phyloP scores from a whole-genome alignment of 2,888 invertebrate genomes.

The Rhopalosiphum nymphaeae region DNA sequence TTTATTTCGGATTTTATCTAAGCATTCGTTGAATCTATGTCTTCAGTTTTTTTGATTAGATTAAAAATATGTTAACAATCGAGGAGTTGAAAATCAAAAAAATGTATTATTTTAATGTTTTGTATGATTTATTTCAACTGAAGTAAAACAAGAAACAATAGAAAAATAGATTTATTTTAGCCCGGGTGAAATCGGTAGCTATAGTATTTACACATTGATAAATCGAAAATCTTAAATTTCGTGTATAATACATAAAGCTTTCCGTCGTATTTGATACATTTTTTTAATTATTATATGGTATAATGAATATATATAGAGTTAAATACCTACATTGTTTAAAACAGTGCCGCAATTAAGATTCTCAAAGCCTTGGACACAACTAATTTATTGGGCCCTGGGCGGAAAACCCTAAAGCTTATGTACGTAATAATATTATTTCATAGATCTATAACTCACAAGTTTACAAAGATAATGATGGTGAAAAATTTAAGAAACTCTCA shows the following conservation, averaged over 20 bases:
- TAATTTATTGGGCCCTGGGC: background rate
- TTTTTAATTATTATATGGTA: background rate
- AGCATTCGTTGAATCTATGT: too few species aligned
- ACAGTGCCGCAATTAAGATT: constrained; percentile 5
- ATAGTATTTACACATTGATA: background rate
- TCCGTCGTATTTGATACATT: background rate
- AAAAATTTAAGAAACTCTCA: background rate
- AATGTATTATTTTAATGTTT: too few species aligned
- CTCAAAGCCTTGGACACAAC: background rate
- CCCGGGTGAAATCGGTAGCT: too few species aligned
- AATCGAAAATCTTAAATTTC: background rate
- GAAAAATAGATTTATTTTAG: too few species aligned
- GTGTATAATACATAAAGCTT: background rate
- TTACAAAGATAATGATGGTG: background rate
- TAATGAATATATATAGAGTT: background rate
- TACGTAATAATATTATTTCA: too few species aligned
- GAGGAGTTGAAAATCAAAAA: too few species aligned
- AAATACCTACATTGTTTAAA: background rate
- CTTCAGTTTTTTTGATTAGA: too few species aligned
- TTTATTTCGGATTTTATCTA: too few species aligned
- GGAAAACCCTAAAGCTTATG: background rate
- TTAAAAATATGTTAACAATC: too few species aligned
- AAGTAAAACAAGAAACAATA: too few species aligned
- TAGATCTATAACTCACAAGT: too few species aligned
- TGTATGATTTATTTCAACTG: too few species aligned